phyloP scores from a whole-genome alignment of 2,888 invertebrate species.

The Eristalis intricaria region DNA sequence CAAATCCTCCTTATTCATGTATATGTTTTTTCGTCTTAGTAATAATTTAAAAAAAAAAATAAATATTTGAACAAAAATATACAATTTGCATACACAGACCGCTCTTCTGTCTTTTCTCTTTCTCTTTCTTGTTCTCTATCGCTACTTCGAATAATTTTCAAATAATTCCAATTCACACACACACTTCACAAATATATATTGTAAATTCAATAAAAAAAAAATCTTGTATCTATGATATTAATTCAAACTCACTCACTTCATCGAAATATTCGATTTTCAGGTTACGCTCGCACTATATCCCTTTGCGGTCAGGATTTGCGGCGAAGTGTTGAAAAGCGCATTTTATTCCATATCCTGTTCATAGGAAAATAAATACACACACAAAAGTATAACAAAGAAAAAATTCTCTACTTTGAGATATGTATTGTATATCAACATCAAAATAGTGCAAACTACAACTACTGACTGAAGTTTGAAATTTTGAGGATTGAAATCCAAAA shows the following conservation, averaged over 20 bases:
- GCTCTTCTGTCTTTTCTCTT: constrained; percentile 35
- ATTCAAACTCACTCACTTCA: constrained; percentile 59
- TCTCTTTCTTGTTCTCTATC: constrained; percentile 50
- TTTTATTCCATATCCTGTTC: constrained; percentile 42
- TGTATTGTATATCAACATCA: constrained; percentile 46
- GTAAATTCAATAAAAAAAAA: constrained; percentile 2
- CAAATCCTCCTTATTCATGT: constrained; percentile 19
- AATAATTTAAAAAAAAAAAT: constrained; percentile 13
- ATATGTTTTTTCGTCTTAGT: constrained; percentile 19
- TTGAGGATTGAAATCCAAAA: not conserved
- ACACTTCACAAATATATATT: constrained; percentile 61
- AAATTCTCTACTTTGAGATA: constrained; percentile 42
- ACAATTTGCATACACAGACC: constrained; percentile 42
- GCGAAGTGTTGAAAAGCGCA: constrained; percentile 64
- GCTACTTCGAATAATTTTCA: constrained; percentile 68
- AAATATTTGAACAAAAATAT: not conserved
- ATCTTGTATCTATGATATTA: not conserved
- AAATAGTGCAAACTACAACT: constrained; percentile 60
- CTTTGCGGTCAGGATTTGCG: constrained; percentile 59
- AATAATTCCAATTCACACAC: constrained; percentile 51
- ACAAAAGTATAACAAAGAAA: not conserved
- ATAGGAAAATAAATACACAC: not conserved
- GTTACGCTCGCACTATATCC: constrained; percentile 53
- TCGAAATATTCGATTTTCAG: constrained; percentile 72
- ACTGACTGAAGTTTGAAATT: not conserved